Evolutionary conservation across 30 jellyfish, hydroid and myxozoan species (phyloP).

Genomic region (Hydra vulgaris): DNA sequence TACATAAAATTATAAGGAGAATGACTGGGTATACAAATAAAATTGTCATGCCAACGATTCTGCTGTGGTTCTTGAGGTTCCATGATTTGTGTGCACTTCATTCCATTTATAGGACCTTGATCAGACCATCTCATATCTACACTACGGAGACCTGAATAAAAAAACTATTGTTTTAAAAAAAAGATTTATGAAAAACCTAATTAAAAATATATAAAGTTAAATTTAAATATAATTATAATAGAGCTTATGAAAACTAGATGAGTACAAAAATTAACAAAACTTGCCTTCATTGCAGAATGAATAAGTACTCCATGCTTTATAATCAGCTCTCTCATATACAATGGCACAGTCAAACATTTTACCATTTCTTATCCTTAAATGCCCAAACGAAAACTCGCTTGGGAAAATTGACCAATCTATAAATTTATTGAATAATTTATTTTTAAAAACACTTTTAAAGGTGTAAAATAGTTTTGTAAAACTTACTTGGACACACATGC

Average conservation of each 20-base stretch:
- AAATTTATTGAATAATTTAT: background rate
- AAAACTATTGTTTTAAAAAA: background rate
- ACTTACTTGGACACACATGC: slow-evolving; percentile 82
- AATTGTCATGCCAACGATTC: slow-evolving; percentile 76
- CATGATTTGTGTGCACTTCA: slow-evolving; percentile 79
- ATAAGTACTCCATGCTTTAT: slow-evolving; percentile 80
- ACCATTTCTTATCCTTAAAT: slow-evolving; percentile 20
- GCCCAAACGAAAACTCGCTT: slow-evolving; percentile 60
- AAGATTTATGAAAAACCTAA: background rate
- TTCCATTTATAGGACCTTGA: slow-evolving; percentile 64
- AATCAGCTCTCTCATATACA: slow-evolving; percentile 85
- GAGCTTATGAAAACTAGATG: background rate
- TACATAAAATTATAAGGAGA: slow-evolving; percentile 96
- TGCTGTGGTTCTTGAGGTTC: slow-evolving; percentile 78
- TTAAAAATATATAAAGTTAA: no score
- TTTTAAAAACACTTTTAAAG: background rate
- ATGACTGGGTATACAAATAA: slow-evolving; percentile 64
- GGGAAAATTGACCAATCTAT: slow-evolving; percentile 95
- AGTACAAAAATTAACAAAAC: background rate
- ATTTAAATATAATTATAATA: no score
- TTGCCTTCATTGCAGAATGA: slow-evolving; percentile 76
- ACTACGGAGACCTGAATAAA: slow-evolving; percentile 59
- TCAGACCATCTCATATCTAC: slow-evolving; percentile 95
- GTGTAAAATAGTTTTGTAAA: no score
- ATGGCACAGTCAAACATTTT: slow-evolving; percentile 36